Percentiles rank a stretch among this genome's conserved stretches.
phyloP scores from a whole-genome alignment of 2,797 vertebrate genomes.

The Enteromius unitaeniatus region DNA sequence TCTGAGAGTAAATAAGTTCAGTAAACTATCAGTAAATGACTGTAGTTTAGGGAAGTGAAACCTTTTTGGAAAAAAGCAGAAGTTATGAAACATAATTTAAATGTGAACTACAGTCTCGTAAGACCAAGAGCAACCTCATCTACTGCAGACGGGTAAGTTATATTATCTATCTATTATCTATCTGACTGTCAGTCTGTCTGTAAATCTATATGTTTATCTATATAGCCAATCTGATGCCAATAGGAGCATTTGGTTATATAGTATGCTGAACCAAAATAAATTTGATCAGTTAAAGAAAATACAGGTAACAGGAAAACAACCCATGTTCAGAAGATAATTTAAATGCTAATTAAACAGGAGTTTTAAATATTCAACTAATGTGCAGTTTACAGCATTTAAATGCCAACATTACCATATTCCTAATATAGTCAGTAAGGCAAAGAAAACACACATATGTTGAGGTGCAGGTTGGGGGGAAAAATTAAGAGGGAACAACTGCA shows the following conservation, averaged over 20 bases:
- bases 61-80: conserved; percentile 24
- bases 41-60: conserved; percentile 16
- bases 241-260: background rate
- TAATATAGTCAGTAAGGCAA: too few relatives aligned
- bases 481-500: too few relatives aligned
- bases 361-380: background rate
- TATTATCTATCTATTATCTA: background rate
- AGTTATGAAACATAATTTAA: conserved; percentile 16
- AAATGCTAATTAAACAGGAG: background rate
- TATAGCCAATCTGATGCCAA: background rate
- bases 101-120: background rate
- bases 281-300: background rate
- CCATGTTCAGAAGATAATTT: background rate
- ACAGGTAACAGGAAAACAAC: background rate
- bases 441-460: too few relatives aligned
- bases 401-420: background rate
- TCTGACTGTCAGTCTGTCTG: background rate
- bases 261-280: background rate
- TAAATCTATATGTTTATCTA: background rate
- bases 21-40: background rate
- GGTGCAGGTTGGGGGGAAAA: too few relatives aligned
- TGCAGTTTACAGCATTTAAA: background rate
- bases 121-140: background rate
- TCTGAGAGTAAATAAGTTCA: background rate
- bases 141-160: conserved; percentile 17